Base-by-base conservation (phyloP, 1,140 invertebrate species). In the Daktulosphaira vitifoliae region DNA sequence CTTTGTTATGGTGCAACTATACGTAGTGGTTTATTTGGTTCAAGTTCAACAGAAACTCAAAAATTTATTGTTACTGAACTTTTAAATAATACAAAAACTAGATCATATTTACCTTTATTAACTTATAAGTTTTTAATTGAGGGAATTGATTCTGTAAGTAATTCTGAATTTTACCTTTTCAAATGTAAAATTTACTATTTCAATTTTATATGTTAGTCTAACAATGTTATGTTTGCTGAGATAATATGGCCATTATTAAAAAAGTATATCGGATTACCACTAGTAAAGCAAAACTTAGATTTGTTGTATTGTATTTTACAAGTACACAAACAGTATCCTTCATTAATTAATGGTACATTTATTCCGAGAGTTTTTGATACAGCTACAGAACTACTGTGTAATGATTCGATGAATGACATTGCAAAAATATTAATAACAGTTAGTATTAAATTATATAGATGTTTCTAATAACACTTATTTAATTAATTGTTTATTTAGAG, bases 61-160 rank as follows among this genome's bases (percentile, higher is more conserved):
- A 54, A 66, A 50, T 38, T 44, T 25, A 39, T 66, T 15, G 23
- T 66, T 2, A 23, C 29, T 7, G 66, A 66, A 46, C 46, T 66
- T 29, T 66, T 59, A 18, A 51, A 16, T 9, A 66, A 66, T 25
- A 59, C 42, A 15, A 66, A 66, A 62, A 39, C 33, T 25, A 46
- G 48, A 3, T 50, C 53, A n/a, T 66, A 66, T 66, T 51, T 66
- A 42, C 66, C 66, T 11, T 25, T 59, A 5, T 50, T 66, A 5
- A 56, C 46, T 2, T 66, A 51, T 15, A 59, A 54, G 8, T 59
- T 66, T 52, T 42, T 66, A n/a, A 56, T 38, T 11, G 54, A 66
- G 39, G 53, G 53, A 22, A 38, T 66, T 26, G 44, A 59, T n/a
- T 39, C 52, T 7, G 54, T 62, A 51, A 25, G 53, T 50, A n/a